These are phyloP conservation scores for Amyelois transitella DNA, from an alignment of 1,140 invertebrate species.

Conservation along the genomic window DNA sequence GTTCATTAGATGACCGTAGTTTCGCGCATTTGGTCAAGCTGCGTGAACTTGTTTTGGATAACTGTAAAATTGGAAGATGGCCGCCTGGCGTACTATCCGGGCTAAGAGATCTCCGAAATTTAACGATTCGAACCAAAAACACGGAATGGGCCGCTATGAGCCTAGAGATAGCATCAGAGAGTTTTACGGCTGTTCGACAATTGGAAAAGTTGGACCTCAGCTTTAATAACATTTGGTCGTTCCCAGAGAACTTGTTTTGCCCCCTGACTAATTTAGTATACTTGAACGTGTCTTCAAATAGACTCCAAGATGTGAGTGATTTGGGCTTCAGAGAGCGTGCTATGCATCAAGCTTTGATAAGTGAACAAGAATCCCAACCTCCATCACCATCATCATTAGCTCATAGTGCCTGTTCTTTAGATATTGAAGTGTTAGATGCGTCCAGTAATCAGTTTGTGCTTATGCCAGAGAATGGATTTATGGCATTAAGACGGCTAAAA, in stretches of 20 bases:
- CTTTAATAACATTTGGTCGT: conserved; percentile 90
- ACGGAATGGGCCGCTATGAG: conserved; percentile 85
- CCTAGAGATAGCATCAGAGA: conserved; percentile 84
- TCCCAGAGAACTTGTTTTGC: conserved; percentile 90
- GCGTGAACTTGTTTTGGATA: conserved; percentile 85
- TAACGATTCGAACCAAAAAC: conserved; percentile 87
- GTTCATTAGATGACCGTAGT: conserved; percentile 83
- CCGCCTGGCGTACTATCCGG: conserved; percentile 83
- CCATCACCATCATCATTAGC: conserved; percentile 55
- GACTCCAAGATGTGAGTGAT: conserved; percentile 87
- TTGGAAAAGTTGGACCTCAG: conserved; percentile 90
- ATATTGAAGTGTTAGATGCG: conserved; percentile 88
- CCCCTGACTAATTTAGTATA: conserved; percentile 83
- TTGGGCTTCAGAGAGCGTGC: conserved; percentile 82
- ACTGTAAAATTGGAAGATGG: conserved; percentile 89
- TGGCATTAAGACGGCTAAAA: conserved; percentile 81
- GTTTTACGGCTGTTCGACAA: conserved; percentile 81
- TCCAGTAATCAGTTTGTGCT: conserved; percentile 89
- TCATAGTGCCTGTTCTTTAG: conserved; percentile 80
- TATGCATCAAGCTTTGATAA: conserved; percentile 77
- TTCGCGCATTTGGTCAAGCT: conserved; percentile 87
- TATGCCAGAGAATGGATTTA: conserved; percentile 86
- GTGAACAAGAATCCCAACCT: conserved; percentile 69
- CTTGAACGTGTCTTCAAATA: conserved; percentile 89
- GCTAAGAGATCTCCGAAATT: conserved; percentile 83